Evolutionary conservation across 1,140 invertebrate species (phyloP), one percentile per base, ranked within the genome.

Genomic region (Euborellia annulipes): DNA sequence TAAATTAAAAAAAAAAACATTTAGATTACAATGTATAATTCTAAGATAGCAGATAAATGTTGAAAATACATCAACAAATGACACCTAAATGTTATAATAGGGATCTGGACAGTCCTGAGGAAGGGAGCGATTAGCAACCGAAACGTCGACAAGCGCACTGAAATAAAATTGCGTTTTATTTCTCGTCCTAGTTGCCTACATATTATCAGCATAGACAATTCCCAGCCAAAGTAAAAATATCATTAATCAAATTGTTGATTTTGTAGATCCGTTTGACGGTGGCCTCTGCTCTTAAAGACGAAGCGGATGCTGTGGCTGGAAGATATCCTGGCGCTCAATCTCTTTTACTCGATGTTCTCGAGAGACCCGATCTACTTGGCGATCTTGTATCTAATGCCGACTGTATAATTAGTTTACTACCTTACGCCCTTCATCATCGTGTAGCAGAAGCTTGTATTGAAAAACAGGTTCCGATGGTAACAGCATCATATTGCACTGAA

Each of bases 401-500:
- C 60, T 69, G 92, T 1, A 79, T 76, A 47, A 76, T 98, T 6
- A 97, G 92, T 0, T 66, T 99, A 9, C 63, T 99, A n/a, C 95
- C 96, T 0, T 94, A 92, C 56, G 67, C 75, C 2, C 66, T 96
- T 11, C 96, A 99, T 61, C 81, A 83, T 2, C 62, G 78, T 16
- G 75, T 86, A 1, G 94, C 93, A 0, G 75, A 82, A 51, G 72
- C 78, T 21, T 99, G 95, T 56, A 91, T 99, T 30, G 70, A 75
- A 2, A 69, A 82, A 43, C 76, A 79, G 36, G 82, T 78, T 0
- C 88, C 98, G 59, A 80, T 99, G 77, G 90, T 98, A 1, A 99
- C 96, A 0, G 92, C 93, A 0, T 95, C 89, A 45, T 99, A 99
- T 56, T 76, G 89, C 18, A 82, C 82, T 3, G 79, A 86, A 0